A percentile compares a stretch with the other conserved stretches of the same genome.
These are phyloP conservation scores for Nyctibius bracteatus DNA, from an alignment of 2,113 vertebrate species.

Conservation along the genomic window DNA sequence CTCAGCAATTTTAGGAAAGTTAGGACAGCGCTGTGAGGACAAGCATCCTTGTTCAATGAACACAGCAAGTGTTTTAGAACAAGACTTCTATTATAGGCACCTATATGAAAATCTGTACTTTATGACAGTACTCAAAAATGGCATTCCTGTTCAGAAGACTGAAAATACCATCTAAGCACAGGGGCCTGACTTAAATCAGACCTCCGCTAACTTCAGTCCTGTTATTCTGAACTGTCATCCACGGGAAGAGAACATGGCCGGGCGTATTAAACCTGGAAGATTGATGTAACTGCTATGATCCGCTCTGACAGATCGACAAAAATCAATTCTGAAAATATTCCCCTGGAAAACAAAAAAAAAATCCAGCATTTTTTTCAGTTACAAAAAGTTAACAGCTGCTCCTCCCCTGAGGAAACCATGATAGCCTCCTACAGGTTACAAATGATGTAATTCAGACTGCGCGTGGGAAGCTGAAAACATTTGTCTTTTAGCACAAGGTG, in stretches of 20 bases:
- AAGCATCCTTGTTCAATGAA: not conserved
- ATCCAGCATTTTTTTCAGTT: constrained; percentile 30
- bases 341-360: not conserved
- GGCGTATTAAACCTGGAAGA: not conserved
- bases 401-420: constrained; percentile 70
- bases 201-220: not conserved
- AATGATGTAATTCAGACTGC: constrained; percentile 66
- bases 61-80: not conserved
- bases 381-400: constrained; percentile 66
- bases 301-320: not conserved
- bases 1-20: not conserved
- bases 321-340: constrained; percentile 9
- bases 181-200: not conserved
- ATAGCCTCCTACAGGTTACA: constrained; percentile 68
- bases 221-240: not conserved
- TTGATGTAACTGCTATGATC: not conserved
- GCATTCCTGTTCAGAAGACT: not conserved
- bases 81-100: not conserved
- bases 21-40: not conserved
- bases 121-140: not conserved
- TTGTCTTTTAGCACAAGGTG: constrained; percentile 66
- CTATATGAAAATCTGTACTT: not conserved
- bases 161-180: not conserved
- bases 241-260: not conserved
- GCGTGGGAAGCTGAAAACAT: constrained; percentile 72